Evolutionary conservation across 2,113 vertebrate genomes (phyloP).

Genomic region (Poeciliopsis prolifica): DNA sequence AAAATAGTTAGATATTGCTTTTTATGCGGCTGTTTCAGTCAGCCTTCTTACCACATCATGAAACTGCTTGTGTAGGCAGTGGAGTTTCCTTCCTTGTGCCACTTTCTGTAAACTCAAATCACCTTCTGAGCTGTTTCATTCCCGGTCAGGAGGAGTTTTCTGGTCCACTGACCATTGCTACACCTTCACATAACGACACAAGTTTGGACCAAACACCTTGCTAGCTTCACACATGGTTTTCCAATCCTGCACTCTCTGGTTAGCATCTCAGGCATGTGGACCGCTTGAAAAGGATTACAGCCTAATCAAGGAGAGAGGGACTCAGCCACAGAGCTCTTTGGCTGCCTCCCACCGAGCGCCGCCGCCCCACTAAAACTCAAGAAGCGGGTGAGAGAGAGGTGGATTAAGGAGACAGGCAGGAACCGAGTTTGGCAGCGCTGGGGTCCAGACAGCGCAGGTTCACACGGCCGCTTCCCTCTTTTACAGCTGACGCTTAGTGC

Average conservation of each 20-base stretch:
- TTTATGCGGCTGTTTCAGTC: background rate
- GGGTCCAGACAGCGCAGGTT: background rate
- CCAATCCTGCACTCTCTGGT: slow-evolving; percentile 3
- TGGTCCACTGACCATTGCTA: too few relatives aligned
- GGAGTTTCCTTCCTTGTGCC: background rate
- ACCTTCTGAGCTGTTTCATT: background rate
- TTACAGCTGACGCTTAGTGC: background rate
- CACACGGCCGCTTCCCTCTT: too few relatives aligned
- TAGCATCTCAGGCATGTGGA: slow-evolving; percentile 11
- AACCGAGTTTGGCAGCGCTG: background rate
- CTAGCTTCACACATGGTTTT: background rate
- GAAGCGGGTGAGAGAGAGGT: background rate
- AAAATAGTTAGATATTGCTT: background rate
- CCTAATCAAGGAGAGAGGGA: slow-evolving; percentile 37
- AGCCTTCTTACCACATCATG: background rate
- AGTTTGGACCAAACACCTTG: background rate
- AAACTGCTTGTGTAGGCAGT: background rate
- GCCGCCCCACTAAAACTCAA: slow-evolving; percentile 19
- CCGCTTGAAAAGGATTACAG: slow-evolving; percentile 35
- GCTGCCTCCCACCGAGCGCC: slow-evolving; percentile 22
- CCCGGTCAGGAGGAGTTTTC: too few relatives aligned
- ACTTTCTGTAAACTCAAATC: background rate
- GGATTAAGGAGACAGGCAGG: slow-evolving; percentile 33
- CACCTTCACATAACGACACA: background rate
- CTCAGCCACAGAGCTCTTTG: slow-evolving; percentile 34